phyloP scores from a whole-genome alignment of 2,888 invertebrate genomes.

The Hesperia comma region DNA sequence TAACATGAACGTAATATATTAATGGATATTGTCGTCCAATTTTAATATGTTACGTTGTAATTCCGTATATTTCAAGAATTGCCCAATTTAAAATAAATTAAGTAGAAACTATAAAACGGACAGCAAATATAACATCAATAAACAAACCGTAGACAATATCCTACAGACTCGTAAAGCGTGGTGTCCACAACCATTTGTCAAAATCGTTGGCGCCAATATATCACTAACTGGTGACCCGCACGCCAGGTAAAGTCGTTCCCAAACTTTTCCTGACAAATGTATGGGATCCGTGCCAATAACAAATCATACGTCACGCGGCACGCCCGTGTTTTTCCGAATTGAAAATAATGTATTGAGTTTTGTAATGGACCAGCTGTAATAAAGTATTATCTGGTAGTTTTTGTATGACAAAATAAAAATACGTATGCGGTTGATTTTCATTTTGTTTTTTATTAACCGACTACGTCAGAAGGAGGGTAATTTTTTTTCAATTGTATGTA shows the following conservation, averaged over 20 bases:
- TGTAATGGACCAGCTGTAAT: background rate
- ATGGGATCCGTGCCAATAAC: conserved; percentile 32
- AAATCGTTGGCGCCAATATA: conserved; percentile 34
- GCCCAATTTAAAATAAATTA: background rate
- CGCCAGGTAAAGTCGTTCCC: conserved; percentile 32
- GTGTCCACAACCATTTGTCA: conserved; percentile 26
- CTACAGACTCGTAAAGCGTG: conserved; percentile 12
- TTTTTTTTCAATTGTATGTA: too few species aligned
- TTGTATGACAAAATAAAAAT: too few species aligned
- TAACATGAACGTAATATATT: too few species aligned
- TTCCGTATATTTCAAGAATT: too few species aligned
- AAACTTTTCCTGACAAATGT: conserved; percentile 29
- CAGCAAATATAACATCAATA: too few species aligned
- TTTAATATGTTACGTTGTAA: too few species aligned
- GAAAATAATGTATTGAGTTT: conserved; percentile 9
- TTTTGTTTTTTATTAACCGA: too few species aligned
- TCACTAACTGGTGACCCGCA: conserved; percentile 34
- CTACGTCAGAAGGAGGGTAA: too few species aligned
- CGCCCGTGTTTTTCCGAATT: conserved; percentile 25
- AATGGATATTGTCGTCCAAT: too few species aligned
- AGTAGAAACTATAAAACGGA: too few species aligned
- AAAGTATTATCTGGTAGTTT: background rate
- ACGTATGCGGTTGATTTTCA: too few species aligned
- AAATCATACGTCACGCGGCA: conserved; percentile 22
- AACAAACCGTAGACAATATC: background rate